Percentiles rank a stretch among this genome's conserved stretches.
Evolutionary conservation across 2,113 vertebrate species (phyloP).

Genomic region (Reinhardtius hippoglossoides): DNA sequence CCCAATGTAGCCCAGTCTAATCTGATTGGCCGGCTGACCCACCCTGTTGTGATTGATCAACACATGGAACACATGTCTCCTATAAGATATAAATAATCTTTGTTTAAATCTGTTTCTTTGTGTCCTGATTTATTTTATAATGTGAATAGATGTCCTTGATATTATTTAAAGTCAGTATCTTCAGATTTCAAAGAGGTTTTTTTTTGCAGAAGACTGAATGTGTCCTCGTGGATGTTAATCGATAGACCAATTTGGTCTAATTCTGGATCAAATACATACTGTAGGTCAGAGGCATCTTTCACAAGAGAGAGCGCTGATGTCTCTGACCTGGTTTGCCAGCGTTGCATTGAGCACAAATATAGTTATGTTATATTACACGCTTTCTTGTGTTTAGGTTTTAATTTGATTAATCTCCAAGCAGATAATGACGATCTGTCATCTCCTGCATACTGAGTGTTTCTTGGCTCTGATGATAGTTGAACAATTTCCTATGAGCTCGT

Average conservation of each 20-base stretch:
- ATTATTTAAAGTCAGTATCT: too few relatives aligned
- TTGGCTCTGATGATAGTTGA: conserved; percentile 21
- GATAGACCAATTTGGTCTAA: background rate
- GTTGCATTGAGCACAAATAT: conserved; percentile 13
- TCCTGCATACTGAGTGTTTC: conserved; percentile 12
- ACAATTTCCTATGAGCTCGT: conserved; percentile 18
- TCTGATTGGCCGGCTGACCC: background rate
- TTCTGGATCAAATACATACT: conserved; percentile 8
- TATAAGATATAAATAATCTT: too few relatives aligned
- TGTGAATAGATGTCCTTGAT: too few relatives aligned
- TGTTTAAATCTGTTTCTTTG: too few relatives aligned
- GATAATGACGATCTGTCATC: conserved; percentile 21
- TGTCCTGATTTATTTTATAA: too few relatives aligned
- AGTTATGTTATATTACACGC: conserved; percentile 10
- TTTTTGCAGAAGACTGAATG: conserved; percentile 21
- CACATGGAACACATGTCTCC: too few relatives aligned
- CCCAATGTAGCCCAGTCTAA: background rate
- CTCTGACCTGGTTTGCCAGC: background rate
- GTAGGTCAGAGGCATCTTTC: background rate
- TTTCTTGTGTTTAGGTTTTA: conserved; percentile 38
- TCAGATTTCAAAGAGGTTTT: conserved; percentile 28
- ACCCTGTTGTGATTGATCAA: too few relatives aligned
- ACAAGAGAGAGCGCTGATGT: background rate
- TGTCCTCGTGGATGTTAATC: background rate
- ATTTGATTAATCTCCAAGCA: conserved; percentile 36